These are phyloP conservation scores for Tympanuchus pallidicinctus DNA, from an alignment of 2,113 vertebrate genomes.

Conservation along the genomic window DNA sequence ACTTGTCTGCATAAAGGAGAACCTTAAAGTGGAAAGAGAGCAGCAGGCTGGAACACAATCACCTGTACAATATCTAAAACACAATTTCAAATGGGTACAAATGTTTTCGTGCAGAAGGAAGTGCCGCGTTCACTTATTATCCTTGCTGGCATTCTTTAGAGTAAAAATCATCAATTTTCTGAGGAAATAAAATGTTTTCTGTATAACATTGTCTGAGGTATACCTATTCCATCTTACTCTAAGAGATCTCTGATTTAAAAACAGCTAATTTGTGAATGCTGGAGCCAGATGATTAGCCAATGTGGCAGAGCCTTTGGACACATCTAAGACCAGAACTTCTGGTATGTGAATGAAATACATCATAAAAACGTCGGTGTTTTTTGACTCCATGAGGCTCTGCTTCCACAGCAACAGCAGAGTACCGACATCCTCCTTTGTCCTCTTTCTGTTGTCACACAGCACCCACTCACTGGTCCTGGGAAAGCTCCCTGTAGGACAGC, in stretches of 20 bases:
- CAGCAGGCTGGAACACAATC: not conserved
- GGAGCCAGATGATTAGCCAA: not conserved
- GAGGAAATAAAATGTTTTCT: not conserved
- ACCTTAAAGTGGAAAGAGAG: not conserved
- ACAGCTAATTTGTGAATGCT: not conserved
- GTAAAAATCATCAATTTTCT: not conserved
- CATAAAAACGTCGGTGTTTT: not conserved
- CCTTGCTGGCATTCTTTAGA: not conserved
- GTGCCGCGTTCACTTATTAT: not conserved
- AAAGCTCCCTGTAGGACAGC: not conserved
- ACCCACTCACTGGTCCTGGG: too few relatives aligned
- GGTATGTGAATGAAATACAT: not conserved
- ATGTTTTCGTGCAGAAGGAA: not conserved
- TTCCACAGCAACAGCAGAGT: not conserved
- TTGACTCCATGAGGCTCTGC: not conserved
- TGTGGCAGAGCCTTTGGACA: not conserved
- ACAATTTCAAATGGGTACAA: not conserved
- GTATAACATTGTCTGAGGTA: not conserved
- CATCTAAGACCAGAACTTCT: not conserved
- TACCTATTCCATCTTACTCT: not conserved
- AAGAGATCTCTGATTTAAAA: not conserved
- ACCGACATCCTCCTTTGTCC: not conserved
- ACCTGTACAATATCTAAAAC: not conserved
- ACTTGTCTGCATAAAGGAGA: not conserved
- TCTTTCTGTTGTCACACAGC: not conserved